Conservation (phyloP, 2,113 vertebrate species). For the Narcine bancroftii region DNA sequence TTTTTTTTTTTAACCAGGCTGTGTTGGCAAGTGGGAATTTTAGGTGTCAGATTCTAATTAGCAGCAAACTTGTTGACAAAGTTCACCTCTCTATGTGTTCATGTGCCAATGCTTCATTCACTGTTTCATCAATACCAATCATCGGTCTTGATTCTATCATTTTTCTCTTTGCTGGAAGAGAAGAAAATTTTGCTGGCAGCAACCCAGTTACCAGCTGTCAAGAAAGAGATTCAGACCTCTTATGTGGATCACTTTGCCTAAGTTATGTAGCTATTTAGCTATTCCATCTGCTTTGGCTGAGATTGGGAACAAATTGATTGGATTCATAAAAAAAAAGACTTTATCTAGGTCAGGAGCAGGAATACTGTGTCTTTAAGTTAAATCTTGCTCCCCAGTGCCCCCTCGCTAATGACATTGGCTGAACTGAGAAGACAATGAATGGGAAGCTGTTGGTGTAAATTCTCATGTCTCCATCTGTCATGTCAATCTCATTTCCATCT, state of each 20-base stretch:
- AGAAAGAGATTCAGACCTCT: neutral
- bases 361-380: conserved; percentile 24
- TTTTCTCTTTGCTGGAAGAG: neutral
- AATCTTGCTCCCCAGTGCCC: conserved; percentile 26
- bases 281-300: conserved; percentile 26
- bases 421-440: conserved; percentile 16
- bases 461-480: conserved; percentile 31
- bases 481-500: conserved; percentile 15
- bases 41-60: neutral
- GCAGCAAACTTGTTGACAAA: conserved; percentile 2
- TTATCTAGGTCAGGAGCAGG: conserved; percentile 24
- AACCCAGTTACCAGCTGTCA: neutral
- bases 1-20: neutral
- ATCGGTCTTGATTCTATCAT: neutral
- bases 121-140: conserved; percentile 6
- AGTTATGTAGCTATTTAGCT: conserved; percentile 22
- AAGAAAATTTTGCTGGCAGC: neutral
- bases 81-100: neutral
- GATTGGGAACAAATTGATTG: conserved; percentile 30
- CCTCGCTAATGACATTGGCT: conserved; percentile 20
- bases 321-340: conserved; percentile 14
- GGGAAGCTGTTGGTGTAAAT: neutral
- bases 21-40: neutral
- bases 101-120: neutral
- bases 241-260: neutral